Evolutionary conservation across 2,113 vertebrate species (phyloP).

Genomic region (Strix aluco): DNA sequence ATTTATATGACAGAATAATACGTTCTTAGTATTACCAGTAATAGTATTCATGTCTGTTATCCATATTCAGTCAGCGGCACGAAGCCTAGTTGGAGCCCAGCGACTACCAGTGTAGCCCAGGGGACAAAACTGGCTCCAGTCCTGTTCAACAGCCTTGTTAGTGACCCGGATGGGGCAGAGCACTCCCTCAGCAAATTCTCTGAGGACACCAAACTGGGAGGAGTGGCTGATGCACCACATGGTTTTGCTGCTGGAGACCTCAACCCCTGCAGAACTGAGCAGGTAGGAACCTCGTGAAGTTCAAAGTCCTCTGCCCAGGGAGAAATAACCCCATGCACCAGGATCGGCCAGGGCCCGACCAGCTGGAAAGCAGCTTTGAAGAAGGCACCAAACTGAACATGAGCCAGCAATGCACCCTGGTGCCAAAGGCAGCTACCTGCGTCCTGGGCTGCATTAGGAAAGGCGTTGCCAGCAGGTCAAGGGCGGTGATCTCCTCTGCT

Average conservation of each 20-base stretch:
- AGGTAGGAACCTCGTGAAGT: background rate
- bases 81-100: background rate
- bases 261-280: background rate
- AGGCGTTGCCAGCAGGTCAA: background rate
- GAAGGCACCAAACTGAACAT: too few species aligned
- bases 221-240: background rate
- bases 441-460: background rate
- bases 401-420: background rate
- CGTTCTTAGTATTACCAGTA: background rate
- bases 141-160: background rate
- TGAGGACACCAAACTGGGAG: background rate
- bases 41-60: background rate
- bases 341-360: background rate
- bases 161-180: background rate
- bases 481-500: background rate
- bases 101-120: fast-evolving
- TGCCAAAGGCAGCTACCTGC: fast-evolving
- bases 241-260: background rate
- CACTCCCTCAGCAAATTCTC: background rate
- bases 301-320: background rate
- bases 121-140: background rate
- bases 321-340: background rate
- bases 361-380: background rate
- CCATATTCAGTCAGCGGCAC: background rate
- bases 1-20: background rate